Evolutionary conservation across 2,797 vertebrate species (phyloP), one percentile per base, ranked within the genome.

Genomic region (Alouatta caraya): DNA sequence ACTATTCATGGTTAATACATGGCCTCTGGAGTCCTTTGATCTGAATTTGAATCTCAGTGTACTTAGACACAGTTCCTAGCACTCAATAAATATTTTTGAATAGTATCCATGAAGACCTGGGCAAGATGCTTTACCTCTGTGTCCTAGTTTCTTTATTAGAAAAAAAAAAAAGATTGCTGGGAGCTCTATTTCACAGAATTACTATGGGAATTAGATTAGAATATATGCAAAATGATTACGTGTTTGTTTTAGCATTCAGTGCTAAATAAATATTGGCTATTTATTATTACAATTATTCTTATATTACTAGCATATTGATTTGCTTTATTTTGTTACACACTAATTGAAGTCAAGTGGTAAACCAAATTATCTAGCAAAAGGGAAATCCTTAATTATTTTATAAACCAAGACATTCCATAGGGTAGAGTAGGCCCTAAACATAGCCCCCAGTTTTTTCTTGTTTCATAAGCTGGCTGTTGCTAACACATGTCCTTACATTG

Each of bases 321-420:
- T 80, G 17, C 64, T 93, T 94, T 86, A 83, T 59, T 95, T 84
- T 78, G 50, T 89, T 46, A 88, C 46, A 92, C 8, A 52, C 26
- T 79, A 61, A 55, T 44, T 73, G 17, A 94, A 90, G 42, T 86
- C 28, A 86, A 90, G 75, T 42, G 50, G 15, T 50, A 79, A 93
- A 79, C 19, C 59, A 93, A 83, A 72, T 94, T 83, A 88, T 94
- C 52, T 73, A 57, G 86, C 55, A 73, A 95, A 91, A 90, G 55
- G 90, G n/a, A 72, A 95, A 90, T n/a, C 44, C n/a, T 93, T 91
- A 90, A 84, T 81, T 86, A 84, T 81, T 94, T 85, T 86, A 21
- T 26, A 75, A 73, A 91, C 4, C 85, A 81, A 94, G 81, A 95
- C 19, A 93, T 59, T 90, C 42, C 48, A 37, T 5, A 88, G 26